phyloP scores from a whole-genome alignment of 2,888 invertebrate genomes.

The Cancer borealis region DNA sequence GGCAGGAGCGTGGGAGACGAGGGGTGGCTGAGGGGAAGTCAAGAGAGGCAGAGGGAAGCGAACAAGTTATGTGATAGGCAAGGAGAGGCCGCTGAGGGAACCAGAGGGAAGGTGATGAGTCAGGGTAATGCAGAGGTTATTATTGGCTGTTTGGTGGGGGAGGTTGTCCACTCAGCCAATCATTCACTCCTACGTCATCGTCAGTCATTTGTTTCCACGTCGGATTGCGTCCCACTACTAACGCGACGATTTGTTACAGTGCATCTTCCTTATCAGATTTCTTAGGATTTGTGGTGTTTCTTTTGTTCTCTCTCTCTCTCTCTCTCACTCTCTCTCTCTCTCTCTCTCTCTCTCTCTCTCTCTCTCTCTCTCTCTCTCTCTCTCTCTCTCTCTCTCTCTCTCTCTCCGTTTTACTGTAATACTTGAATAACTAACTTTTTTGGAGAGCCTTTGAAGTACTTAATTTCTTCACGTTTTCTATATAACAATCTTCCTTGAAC shows the following conservation, averaged over 20 bases:
- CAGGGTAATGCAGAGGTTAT: neutral
- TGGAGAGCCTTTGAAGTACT: too few species aligned
- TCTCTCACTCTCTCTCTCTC: too few species aligned
- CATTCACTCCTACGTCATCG: neutral
- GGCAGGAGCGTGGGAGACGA: neutral
- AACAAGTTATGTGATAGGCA: conserved; percentile 8
- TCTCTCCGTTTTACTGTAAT: too few species aligned
- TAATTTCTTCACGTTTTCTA: too few species aligned
- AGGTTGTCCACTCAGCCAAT: neutral
- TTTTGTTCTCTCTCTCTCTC: too few species aligned
- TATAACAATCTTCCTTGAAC: too few species aligned
- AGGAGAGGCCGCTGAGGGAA: neutral
- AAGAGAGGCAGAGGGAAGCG: neutral
- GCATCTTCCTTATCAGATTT: too few species aligned
- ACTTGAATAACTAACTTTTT: too few species aligned
- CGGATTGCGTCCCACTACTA: neutral
- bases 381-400: too few species aligned
- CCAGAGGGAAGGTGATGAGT: neutral
- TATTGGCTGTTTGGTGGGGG: neutral
- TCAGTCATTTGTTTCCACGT: neutral
- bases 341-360: too few species aligned
- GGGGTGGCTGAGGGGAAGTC: conserved; percentile 15
- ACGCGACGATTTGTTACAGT: neutral
- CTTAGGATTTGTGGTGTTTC: too few species aligned
- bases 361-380: too few species aligned